These are phyloP conservation scores for Zenarchopterus dispar DNA, from an alignment of 2,797 vertebrate species.

Conservation along the genomic window DNA sequence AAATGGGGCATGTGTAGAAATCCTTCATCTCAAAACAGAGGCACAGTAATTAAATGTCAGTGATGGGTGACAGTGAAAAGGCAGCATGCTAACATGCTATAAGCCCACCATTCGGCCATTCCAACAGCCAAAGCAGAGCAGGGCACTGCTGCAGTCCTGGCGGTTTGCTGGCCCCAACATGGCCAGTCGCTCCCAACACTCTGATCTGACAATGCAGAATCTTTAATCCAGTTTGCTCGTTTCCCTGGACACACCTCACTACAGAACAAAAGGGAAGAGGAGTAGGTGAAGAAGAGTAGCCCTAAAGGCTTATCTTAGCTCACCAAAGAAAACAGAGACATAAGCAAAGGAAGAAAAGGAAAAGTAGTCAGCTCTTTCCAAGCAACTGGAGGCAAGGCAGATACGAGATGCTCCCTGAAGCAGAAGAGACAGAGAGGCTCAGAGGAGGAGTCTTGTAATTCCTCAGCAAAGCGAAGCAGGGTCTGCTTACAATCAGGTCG, in stretches of 20 bases:
- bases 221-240: conserved; percentile 50
- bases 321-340: conserved; percentile 33
- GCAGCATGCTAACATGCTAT: conserved; percentile 77
- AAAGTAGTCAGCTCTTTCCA: conserved; percentile 30
- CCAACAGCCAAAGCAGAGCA: conserved; percentile 88
- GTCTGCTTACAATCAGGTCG: conserved; percentile 43
- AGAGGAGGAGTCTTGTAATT: conserved; percentile 48
- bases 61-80: conserved; percentile 33
- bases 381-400: conserved; percentile 25
- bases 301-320: conserved; percentile 39
- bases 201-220: conserved; percentile 56
- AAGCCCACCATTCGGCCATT: conserved; percentile 88
- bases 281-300: conserved; percentile 50
- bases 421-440: conserved; percentile 31
- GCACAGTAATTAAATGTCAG: conserved; percentile 19
- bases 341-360: conserved; percentile 18
- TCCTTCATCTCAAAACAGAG: conserved; percentile 12
- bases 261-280: conserved; percentile 53
- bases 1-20: conserved; percentile 7
- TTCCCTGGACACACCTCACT: conserved; percentile 66
- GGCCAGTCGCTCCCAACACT: conserved; percentile 54
- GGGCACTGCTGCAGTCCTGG: conserved; percentile 81
- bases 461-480: conserved; percentile 39
- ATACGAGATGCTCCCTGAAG: conserved; percentile 37
- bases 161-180: conserved; percentile 78